phyloP scores from a whole-genome alignment of 2,113 vertebrate species.

The Atlantisia rogersi region DNA sequence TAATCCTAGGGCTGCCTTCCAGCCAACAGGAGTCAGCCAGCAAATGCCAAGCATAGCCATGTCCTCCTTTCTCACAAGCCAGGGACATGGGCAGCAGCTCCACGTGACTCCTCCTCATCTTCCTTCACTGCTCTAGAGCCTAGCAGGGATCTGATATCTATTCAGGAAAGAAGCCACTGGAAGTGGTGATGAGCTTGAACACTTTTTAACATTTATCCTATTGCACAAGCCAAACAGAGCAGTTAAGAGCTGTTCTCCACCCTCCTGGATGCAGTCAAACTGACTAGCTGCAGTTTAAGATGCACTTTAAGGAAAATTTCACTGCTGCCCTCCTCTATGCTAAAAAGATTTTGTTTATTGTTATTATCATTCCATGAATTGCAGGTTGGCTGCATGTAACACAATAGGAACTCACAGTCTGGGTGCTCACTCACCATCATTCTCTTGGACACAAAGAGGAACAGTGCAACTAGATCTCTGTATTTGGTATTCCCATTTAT shows the following conservation, averaged over 20 bases:
- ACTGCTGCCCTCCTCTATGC: background rate
- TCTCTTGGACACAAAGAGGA: background rate
- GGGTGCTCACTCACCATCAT: background rate
- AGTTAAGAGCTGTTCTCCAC: background rate
- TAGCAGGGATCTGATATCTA: background rate
- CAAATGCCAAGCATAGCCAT: background rate
- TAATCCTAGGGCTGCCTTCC: background rate
- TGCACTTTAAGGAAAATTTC: background rate
- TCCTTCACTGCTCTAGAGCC: background rate
- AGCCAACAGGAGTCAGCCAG: background rate
- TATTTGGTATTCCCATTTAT: background rate
- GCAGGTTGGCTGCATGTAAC: background rate
- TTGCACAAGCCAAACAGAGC: background rate
- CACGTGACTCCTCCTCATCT: background rate
- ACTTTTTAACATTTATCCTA: background rate
- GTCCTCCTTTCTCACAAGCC: background rate
- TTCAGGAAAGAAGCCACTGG: background rate
- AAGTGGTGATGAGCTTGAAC: background rate
- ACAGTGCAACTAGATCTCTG: background rate
- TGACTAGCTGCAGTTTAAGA: background rate
- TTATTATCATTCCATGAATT: background rate
- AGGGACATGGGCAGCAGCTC: rapidly evolving
- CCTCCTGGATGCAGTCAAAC: background rate
- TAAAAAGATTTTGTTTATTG: background rate
- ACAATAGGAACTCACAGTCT: background rate